Percentiles rank a stretch among this genome's conserved stretches.
Conservation (phyloP, 2,113 vertebrate species). For the Apistogramma diplotaenia region DNA sequence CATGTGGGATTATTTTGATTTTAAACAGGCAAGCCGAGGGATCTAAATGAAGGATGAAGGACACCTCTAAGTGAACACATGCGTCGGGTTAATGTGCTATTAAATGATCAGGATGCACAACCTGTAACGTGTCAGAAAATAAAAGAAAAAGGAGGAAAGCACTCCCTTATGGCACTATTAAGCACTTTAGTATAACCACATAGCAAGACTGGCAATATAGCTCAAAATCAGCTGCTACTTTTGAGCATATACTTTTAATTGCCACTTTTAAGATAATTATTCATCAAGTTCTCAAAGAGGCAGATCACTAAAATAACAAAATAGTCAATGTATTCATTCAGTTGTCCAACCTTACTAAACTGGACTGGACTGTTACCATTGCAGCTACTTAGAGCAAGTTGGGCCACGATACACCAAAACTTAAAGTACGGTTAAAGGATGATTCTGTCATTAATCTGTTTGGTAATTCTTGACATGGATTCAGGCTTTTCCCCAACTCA, state of each 20-base stretch:
- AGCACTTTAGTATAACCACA: not conserved
- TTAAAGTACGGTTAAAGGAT: not conserved
- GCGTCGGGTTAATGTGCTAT: too few relatives aligned
- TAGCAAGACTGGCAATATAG: not conserved
- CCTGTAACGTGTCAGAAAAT: too few relatives aligned
- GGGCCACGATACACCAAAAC: not conserved
- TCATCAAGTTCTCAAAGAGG: not conserved
- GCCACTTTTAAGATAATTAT: not conserved
- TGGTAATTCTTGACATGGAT: slow-evolving; percentile 46
- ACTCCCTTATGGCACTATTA: too few relatives aligned
- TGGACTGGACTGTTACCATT: not conserved
- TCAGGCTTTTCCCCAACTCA: slow-evolving; percentile 37
- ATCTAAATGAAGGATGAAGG: not conserved
- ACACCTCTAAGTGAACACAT: too few relatives aligned
- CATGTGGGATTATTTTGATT: too few relatives aligned
- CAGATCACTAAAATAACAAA: not conserved
- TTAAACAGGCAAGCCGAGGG: not conserved
- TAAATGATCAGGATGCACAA: too few relatives aligned
- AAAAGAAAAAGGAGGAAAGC: not conserved
- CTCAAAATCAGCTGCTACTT: not conserved
- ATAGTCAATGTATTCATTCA: not conserved
- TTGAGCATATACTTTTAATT: not conserved
- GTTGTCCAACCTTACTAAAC: not conserved
- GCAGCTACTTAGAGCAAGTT: not conserved
- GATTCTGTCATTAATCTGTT: slow-evolving; percentile 25